Base-by-base conservation (phyloP, 2,888 invertebrate genomes). In the Dexiosoma caninum region DNA sequence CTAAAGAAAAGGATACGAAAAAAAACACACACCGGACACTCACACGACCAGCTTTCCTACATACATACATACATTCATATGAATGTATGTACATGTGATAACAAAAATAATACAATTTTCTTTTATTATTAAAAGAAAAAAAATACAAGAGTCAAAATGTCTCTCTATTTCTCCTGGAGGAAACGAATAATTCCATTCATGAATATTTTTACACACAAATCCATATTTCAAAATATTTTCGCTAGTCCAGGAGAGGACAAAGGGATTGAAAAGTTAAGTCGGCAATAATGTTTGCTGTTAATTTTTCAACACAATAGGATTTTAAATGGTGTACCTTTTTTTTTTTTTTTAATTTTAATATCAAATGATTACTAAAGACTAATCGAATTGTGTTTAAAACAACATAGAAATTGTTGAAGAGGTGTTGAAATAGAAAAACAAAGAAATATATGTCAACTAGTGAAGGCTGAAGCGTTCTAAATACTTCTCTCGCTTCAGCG, bases 251-350 rank as follows among this genome's bases (percentile, higher is more conserved):
- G 5, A 37, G 21, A 23, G 21, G 37, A 49, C 40, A 46, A 51
- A 40, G 16, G 32, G 19, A 40, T 16, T n/a, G n/a, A 51, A 75
- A 16, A 51, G 10, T 27, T 59, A 51, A n/a, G 42, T 14, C 2
- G 49, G 57, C 16, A 19, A 53, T 32, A 44, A 30, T 14, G 12
- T 19, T 32, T 21, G 37, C 37, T 59, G 4, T 16, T 35, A 19
- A 32, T 23, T 44, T 55, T 57, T 74, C 62, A 42, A 64, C 12
- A 59, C 23, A 67, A 60, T 75, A 59, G 51, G 7, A 42, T 59
- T 46, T 67, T 42, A 42, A 23, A 67, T 75, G 51, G 21, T 49
- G 4, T 40, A 59, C 10, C 12, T 59, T 23, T n/a, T 32, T 66
- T 75, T n/a, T n/a, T n/a, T n/a, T n/a, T n/a, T n/a, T n/a, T n/a